Percentiles rank a stretch among this genome's conserved stretches.
These are phyloP conservation scores for Frieseomelitta varia DNA, from an alignment of 1,140 invertebrate species.

Conservation along the genomic window DNA sequence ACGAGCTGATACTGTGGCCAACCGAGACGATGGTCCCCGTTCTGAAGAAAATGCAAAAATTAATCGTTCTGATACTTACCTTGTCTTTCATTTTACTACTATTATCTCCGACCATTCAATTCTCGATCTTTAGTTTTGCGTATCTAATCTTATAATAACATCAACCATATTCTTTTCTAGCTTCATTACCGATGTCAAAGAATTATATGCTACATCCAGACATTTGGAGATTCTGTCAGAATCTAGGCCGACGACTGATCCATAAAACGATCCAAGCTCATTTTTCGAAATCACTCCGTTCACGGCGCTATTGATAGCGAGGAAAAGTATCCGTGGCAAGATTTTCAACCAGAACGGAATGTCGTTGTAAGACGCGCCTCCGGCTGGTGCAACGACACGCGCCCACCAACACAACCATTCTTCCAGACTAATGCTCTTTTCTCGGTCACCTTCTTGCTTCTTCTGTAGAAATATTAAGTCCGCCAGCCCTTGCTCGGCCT, in stretches of 20 bases:
- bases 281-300: conserved; percentile 85
- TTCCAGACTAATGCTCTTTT: conserved; percentile 73
- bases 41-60: conserved; percentile 80
- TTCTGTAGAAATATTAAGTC: conserved; percentile 51
- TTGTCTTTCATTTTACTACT: not conserved
- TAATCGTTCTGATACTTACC: not conserved
- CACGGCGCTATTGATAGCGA: conserved; percentile 86
- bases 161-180: not conserved
- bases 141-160: not conserved
- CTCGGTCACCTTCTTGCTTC: not conserved
- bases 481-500: conserved; percentile 80
- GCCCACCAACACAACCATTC: conserved; percentile 87
- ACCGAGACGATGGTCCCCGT: conserved; percentile 85
- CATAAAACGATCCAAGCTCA: conserved; percentile 86
- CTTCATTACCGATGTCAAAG: conserved; percentile 86
- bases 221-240: conserved; percentile 84
- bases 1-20: conserved; percentile 86
- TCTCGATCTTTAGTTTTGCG: not conserved
- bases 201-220: conserved; percentile 85
- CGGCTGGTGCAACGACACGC: conserved; percentile 79
- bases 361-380: conserved; percentile 83
- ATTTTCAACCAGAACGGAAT: conserved; percentile 88
- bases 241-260: conserved; percentile 86
- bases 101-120: not conserved
- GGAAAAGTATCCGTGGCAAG: conserved; percentile 87